Evolutionary conservation across 2,113 vertebrate genomes (phyloP).

Genomic region (Dasypus novemcinctus): DNA sequence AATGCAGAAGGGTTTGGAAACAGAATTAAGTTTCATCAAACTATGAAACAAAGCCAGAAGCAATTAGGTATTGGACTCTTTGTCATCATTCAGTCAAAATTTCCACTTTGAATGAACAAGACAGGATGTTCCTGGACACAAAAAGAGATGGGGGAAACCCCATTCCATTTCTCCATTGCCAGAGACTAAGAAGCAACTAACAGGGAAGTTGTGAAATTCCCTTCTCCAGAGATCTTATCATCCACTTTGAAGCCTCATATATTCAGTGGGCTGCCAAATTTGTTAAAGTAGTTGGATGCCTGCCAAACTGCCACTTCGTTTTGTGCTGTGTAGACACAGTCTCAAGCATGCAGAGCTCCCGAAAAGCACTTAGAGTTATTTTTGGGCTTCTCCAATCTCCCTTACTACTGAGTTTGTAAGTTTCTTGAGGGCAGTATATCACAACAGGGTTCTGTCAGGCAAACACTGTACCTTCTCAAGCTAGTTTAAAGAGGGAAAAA

Average conservation of each 20-base stretch:
- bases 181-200: not conserved
- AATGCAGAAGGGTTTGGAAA: not conserved
- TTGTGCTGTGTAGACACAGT: slow-evolving; percentile 54
- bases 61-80: not conserved
- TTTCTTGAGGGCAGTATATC: slow-evolving; percentile 42
- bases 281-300: slow-evolving; percentile 57
- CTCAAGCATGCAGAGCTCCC: not conserved
- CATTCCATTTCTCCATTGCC: not conserved
- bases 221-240: slow-evolving; percentile 28
- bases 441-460: slow-evolving; percentile 2
- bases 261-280: slow-evolving; percentile 46
- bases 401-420: slow-evolving; percentile 25
- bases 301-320: slow-evolving; percentile 34
- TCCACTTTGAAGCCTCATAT: not conserved
- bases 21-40: slow-evolving; percentile 1
- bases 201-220: not conserved
- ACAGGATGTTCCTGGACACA: not conserved
- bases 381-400: slow-evolving; percentile 29
- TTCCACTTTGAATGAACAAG: slow-evolving; percentile 4
- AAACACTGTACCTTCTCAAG: not conserved
- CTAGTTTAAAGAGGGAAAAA: not conserved
- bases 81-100: not conserved
- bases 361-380: slow-evolving; percentile 58
- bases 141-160: not conserved
- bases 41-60: slow-evolving; percentile 45